Percentiles rank a stretch among this genome's conserved stretches.
Evolutionary conservation across 1,140 invertebrate species (phyloP).

Genomic region (Papilio dardanus): DNA sequence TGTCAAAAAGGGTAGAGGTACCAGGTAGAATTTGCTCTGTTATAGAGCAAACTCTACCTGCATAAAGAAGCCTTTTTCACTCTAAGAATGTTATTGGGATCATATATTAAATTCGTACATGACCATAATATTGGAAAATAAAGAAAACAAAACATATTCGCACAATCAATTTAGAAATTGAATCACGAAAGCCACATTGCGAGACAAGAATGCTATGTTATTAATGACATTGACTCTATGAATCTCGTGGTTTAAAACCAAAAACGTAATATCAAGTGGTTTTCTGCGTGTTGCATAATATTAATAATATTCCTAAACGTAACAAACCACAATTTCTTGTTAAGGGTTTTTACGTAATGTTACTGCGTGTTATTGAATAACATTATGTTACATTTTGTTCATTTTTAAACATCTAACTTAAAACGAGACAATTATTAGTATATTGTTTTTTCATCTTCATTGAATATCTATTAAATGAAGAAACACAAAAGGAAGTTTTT

Average conservation of each 20-base stretch:
- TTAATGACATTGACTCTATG: background rate
- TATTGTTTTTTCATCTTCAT: background rate
- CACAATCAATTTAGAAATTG: background rate
- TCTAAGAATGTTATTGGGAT: too few species aligned
- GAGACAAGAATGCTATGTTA: background rate
- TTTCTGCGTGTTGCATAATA: background rate
- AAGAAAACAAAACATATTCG: background rate
- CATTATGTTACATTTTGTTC: background rate
- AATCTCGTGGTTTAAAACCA: background rate
- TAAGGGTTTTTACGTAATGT: conserved; percentile 8
- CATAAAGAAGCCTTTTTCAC: too few species aligned
- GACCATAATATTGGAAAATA: background rate
- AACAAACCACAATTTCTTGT: conserved; percentile 6
- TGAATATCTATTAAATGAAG: background rate
- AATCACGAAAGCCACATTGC: background rate
- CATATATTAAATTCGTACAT: too few species aligned
- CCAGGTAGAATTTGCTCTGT: too few species aligned
- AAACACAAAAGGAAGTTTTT: background rate
- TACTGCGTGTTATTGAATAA: background rate
- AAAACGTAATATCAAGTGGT: background rate
- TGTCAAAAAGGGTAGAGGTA: too few species aligned
- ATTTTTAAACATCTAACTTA: background rate
- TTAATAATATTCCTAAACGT: conserved; percentile 4
- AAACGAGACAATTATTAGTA: background rate
- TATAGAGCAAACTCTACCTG: too few species aligned